Evolutionary conservation across 2,888 invertebrate genomes (phyloP).

Genomic region (Ornithoptera alexandrae): DNA sequence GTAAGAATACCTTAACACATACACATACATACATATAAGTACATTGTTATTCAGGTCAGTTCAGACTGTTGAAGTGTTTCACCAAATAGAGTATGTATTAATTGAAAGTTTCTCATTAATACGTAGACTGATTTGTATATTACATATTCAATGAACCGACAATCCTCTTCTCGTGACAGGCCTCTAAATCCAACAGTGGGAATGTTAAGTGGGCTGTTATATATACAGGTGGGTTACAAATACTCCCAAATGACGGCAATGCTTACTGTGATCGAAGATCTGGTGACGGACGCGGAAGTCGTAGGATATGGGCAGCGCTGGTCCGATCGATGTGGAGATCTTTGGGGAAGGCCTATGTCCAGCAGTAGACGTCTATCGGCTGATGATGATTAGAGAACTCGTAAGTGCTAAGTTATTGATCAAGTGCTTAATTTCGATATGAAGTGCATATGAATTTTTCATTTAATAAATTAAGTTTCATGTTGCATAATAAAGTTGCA

Average conservation of each 20-base stretch:
- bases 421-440: background rate
- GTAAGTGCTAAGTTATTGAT: background rate
- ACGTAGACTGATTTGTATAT: background rate
- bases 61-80: conserved; percentile 8
- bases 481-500: background rate
- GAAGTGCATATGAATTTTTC: background rate
- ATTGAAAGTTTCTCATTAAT: conserved; percentile 10
- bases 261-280: too few species aligned
- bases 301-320: too few species aligned
- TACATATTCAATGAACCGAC: background rate
- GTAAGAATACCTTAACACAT: conserved; percentile 17
- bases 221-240: too few species aligned
- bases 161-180: too few species aligned
- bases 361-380: too few species aligned
- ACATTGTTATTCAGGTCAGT: conserved; percentile 23
- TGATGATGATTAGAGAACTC: too few species aligned
- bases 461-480: background rate
- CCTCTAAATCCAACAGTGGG: too few species aligned
- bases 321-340: too few species aligned
- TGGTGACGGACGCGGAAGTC: too few species aligned
- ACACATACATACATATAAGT: conserved; percentile 4
- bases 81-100: conserved; percentile 13
- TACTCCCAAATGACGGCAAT: too few species aligned
- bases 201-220: too few species aligned
- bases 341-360: too few species aligned